Evolutionary conservation across 2,888 invertebrate genomes (phyloP).

Genomic region (Lithophane leautieri): DNA sequence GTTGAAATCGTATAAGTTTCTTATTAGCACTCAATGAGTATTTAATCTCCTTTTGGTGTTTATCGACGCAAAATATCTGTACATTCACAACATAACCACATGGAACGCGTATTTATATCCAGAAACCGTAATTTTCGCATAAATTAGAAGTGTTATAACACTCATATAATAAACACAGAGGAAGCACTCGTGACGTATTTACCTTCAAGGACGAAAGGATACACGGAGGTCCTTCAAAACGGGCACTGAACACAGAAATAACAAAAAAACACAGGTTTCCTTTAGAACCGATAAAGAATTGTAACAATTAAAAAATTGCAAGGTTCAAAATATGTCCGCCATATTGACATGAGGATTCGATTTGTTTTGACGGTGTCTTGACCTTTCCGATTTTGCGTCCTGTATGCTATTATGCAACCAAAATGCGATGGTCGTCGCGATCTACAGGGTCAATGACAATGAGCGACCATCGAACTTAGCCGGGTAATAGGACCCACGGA

Average conservation of each 20-base stretch:
- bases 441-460: conserved; percentile 67
- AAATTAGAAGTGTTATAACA: conserved; percentile 61
- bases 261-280: conserved; percentile 49
- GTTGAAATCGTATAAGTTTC: conserved; percentile 16
- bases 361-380: conserved; percentile 90
- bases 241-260: conserved; percentile 49
- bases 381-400: conserved; percentile 88
- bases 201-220: conserved; percentile 67
- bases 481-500: conserved; percentile 73
- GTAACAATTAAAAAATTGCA: conserved; percentile 71
- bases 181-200: conserved; percentile 46
- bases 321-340: conserved; percentile 83
- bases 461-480: conserved; percentile 70
- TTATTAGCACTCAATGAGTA: background rate
- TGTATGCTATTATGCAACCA: conserved; percentile 80
- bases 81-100: conserved; percentile 18
- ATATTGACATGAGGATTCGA: conserved; percentile 87
- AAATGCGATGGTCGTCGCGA: conserved; percentile 74
- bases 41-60: background rate
- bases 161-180: conserved; percentile 45
- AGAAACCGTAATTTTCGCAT: conserved; percentile 66
- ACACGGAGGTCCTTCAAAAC: conserved; percentile 45
- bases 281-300: conserved; percentile 54
- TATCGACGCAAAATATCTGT: conserved; percentile 1
- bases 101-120: conserved; percentile 48